These are phyloP conservation scores for Parotia lawesii DNA, from an alignment of 2,113 vertebrate species.

Conservation along the genomic window DNA sequence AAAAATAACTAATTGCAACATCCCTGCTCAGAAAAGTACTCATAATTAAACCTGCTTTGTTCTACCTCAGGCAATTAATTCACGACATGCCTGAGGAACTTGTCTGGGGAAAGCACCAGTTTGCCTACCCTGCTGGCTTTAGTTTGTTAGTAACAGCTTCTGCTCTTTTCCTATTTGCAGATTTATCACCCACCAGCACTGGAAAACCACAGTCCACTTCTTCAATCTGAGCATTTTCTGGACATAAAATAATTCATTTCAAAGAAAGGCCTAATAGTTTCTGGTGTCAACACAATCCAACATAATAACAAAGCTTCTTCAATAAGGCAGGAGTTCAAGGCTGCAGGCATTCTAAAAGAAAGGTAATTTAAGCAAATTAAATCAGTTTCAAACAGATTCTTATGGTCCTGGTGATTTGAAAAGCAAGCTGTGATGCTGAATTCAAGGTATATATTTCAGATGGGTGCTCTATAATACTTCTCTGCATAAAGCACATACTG, in stretches of 20 bases:
- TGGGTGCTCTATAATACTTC: not conserved
- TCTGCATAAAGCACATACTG: not conserved
- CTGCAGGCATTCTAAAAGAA: not conserved
- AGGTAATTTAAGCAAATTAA: constrained; percentile 42
- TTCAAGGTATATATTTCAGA: not conserved
- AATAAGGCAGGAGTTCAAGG: not conserved
- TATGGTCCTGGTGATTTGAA: not conserved
- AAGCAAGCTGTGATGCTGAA: not conserved
- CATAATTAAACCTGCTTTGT: constrained; percentile 33
- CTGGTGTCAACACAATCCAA: not conserved
- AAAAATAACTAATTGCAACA: constrained; percentile 45
- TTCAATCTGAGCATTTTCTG: not conserved
- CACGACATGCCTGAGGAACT: not conserved
- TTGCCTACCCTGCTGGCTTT: not conserved
- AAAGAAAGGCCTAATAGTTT: not conserved
- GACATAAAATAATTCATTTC: not conserved
- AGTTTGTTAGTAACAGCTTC: constrained; percentile 8
- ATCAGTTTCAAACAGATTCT: constrained; percentile 7
- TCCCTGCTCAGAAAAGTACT: not conserved
- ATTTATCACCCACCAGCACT: not conserved
- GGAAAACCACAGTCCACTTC: not conserved
- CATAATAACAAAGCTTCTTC: not conserved
- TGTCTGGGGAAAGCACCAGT: not conserved
- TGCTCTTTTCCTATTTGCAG: not conserved
- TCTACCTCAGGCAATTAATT: constrained; percentile 22